A percentile compares a stretch with the other conserved stretches of the same genome.
Evolutionary conservation across 2,113 vertebrate genomes (phyloP).

Genomic region (Sitta europaea): DNA sequence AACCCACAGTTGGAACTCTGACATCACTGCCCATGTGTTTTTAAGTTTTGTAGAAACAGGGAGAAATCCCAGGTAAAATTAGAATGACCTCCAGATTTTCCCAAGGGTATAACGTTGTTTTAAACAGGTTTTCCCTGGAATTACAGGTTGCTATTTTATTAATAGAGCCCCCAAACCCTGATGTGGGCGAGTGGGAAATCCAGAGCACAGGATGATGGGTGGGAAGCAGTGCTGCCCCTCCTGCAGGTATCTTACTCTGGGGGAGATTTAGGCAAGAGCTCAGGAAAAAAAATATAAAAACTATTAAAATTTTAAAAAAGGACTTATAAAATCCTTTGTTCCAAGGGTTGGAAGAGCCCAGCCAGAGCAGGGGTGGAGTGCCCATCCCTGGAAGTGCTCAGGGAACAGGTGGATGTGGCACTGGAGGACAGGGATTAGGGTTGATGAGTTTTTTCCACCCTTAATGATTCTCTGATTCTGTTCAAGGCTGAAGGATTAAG

Average conservation of each 20-base stretch:
- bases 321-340: no score
- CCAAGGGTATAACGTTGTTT: background rate
- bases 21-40: accelerated
- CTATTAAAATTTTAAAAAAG: no score
- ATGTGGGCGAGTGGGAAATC: background rate
- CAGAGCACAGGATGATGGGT: background rate
- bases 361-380: background rate
- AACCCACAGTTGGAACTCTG: background rate
- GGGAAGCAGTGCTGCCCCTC: background rate
- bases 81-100: background rate
- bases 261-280: background rate
- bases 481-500: background rate
- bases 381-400: background rate
- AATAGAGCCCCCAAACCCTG: background rate
- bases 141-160: background rate
- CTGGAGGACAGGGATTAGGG: background rate
- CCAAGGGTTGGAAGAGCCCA: no score
- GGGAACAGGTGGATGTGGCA: accelerated
- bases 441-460: background rate
- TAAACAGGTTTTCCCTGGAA: background rate
- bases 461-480: background rate
- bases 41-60: accelerated
- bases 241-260: background rate
- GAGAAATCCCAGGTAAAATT: background rate
- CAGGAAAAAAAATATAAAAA: no score